These are phyloP conservation scores for Procambarus virginalis DNA, from an alignment of 1,140 invertebrate genomes.

Conservation along the genomic window DNA sequence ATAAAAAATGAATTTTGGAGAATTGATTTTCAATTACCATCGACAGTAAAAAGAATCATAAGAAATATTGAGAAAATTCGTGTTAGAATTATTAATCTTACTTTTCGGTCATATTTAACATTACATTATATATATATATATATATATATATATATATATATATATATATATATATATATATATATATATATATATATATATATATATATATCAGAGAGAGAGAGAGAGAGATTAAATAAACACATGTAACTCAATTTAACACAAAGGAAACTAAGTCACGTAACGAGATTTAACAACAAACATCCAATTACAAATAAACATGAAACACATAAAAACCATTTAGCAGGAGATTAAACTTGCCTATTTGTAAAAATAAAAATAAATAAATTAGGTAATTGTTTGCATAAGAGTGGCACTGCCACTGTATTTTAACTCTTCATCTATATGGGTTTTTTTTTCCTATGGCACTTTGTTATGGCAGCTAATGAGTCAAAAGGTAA, in stretches of 20 bases:
- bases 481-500: not conserved
- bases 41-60: no score
- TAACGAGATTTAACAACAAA: not conserved
- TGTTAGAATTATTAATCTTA: no score
- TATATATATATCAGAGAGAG: not conserved
- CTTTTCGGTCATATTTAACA: no score
- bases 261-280: not conserved
- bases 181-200: not conserved
- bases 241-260: constrained; percentile 1
- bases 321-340: not conserved
- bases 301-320: not conserved
- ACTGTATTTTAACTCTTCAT: no score
- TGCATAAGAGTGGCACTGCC: no score
- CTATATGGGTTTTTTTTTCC: not conserved
- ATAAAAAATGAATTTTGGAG: no score
- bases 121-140: no score
- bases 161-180: no score
- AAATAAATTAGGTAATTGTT: not conserved
- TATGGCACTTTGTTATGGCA: not conserved
- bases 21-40: no score
- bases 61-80: no score
- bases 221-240: not conserved
- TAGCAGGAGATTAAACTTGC: not conserved
- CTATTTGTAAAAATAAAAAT: not conserved
- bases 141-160: no score